Conservation (phyloP, 2,888 invertebrate species). For the Leptinotarsa haldemani region DNA sequence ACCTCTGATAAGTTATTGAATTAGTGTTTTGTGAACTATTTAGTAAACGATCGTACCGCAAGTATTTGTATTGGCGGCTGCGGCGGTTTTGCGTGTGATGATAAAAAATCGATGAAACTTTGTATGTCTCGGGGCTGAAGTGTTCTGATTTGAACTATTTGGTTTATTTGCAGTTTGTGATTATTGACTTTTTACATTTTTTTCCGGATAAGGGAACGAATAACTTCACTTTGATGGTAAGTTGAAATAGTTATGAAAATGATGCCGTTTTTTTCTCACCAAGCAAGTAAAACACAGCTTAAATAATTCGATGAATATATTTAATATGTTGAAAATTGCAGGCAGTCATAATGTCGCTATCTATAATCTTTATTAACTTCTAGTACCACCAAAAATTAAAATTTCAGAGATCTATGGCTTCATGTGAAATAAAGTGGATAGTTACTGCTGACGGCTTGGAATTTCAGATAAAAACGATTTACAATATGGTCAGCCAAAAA, state of each 20-base stretch:
- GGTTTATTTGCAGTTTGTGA: neutral
- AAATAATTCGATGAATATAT: too few relatives aligned
- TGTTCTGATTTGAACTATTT: neutral
- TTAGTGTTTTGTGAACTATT: slow-evolving; percentile 13
- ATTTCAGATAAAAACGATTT: too few relatives aligned
- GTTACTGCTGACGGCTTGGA: too few relatives aligned
- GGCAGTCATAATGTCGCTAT: too few relatives aligned
- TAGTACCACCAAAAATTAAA: too few relatives aligned
- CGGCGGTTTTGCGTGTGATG: neutral
- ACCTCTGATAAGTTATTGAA: slow-evolving; percentile 14
- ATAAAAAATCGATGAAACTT: neutral
- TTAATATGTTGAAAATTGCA: too few relatives aligned
- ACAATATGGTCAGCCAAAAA: too few relatives aligned
- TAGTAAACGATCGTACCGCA: neutral
- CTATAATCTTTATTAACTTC: too few relatives aligned
- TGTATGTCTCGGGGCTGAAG: neutral
- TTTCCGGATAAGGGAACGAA: neutral
- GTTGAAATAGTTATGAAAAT: neutral
- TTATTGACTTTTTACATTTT: neutral
- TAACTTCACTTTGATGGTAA: neutral
- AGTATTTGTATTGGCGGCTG: neutral
- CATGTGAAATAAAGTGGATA: too few relatives aligned
- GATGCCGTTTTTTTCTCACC: too few relatives aligned
- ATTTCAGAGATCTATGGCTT: too few relatives aligned
- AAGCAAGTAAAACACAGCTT: too few relatives aligned